Evolutionary conservation across 2,113 vertebrate genomes (phyloP).

Genomic region (Naja naja): DNA sequence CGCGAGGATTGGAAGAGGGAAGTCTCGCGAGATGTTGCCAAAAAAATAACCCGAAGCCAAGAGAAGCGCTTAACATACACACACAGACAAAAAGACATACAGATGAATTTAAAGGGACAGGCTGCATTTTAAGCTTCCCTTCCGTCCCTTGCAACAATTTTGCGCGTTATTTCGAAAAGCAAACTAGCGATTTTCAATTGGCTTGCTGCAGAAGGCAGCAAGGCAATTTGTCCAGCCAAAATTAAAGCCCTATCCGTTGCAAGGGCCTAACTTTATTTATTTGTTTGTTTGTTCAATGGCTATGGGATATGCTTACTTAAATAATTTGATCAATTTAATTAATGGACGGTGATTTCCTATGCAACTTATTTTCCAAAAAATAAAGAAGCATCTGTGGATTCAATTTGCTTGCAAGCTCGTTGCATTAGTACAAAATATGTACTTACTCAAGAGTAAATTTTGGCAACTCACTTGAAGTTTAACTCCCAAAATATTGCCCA

Average conservation of each 20-base stretch:
- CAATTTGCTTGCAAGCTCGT: neutral
- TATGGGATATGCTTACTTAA: neutral
- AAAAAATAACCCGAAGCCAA: neutral
- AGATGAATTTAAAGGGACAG: conserved; percentile 30
- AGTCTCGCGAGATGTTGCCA: conserved; percentile 27
- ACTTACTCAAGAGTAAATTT: neutral
- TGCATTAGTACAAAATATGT: neutral
- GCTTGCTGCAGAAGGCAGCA: neutral
- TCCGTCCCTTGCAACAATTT: neutral
- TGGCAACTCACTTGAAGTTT: neutral
- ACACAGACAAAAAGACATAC: too few relatives aligned
- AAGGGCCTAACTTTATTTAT: neutral
- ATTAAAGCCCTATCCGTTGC: neutral
- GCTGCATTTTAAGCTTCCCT: neutral
- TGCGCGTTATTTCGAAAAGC: neutral
- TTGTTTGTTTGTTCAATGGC: neutral
- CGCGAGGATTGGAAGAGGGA: neutral
- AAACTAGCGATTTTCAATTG: neutral
- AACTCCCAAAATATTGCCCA: neutral
- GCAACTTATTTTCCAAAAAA: neutral
- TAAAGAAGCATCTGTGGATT: neutral
- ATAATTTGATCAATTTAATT: neutral
- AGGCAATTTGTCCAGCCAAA: neutral
- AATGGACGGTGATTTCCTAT: neutral
- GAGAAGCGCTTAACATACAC: fast-evolving